A percentile compares a stretch with the other conserved stretches of the same genome.
Conservation (phyloP, 2,797 vertebrate genomes). For the Enteromius trimaculatus region DNA sequence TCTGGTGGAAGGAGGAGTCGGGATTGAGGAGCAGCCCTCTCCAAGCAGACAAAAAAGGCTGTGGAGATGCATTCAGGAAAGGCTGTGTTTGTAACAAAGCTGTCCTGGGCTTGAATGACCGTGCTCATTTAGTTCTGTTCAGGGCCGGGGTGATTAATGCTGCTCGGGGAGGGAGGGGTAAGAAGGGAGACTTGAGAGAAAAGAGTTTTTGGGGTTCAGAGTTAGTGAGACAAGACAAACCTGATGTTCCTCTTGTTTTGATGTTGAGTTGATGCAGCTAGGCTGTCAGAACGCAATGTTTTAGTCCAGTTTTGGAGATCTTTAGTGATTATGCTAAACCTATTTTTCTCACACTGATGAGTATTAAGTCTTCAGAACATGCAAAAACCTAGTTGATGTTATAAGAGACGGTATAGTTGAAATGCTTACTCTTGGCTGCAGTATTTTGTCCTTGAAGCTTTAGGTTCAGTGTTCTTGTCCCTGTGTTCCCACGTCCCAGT, state of each 20-base stretch:
- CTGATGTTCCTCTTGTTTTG: neutral
- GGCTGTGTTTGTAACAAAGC: constrained; percentile 81
- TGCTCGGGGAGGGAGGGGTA: constrained; percentile 63
- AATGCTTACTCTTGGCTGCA: neutral
- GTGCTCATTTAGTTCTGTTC: constrained; percentile 84
- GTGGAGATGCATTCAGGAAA: constrained; percentile 84
- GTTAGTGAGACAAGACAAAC: constrained; percentile 12
- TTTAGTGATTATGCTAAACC: neutral
- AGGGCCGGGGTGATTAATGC: constrained; percentile 88
- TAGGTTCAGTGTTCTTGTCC: neutral
- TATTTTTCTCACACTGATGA: neutral
- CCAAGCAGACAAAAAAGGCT: constrained; percentile 81
- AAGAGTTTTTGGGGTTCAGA: constrained; percentile 34
- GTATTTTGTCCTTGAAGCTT: constrained; percentile 31
- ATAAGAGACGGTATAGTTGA: neutral
- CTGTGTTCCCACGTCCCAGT: constrained; percentile 21
- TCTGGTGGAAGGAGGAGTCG: constrained; percentile 77
- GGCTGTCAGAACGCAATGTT: too few species aligned
- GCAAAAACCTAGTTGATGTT: neutral
- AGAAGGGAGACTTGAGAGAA: constrained; percentile 31
- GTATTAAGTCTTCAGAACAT: neutral
- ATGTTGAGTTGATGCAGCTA: neutral
- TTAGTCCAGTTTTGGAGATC: neutral
- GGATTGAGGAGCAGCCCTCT: constrained; percentile 85
- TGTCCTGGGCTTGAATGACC: constrained; percentile 81